A percentile compares a stretch with the other conserved stretches of the same genome.
These are phyloP conservation scores for Prochilodus magdalenae DNA, from an alignment of 2,113 vertebrate species.

Conservation along the genomic window DNA sequence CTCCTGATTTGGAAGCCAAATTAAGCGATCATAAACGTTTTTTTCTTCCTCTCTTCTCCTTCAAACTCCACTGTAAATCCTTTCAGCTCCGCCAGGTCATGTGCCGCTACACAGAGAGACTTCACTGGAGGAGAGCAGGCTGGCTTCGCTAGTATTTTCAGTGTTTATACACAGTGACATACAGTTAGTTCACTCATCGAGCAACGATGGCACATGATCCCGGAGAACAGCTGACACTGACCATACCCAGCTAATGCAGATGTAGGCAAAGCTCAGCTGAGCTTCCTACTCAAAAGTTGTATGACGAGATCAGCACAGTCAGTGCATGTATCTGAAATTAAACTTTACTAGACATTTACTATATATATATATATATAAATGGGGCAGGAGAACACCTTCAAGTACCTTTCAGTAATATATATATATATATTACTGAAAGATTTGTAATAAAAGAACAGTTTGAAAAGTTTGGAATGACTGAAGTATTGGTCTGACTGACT, in stretches of 20 bases:
- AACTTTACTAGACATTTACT: too few species aligned
- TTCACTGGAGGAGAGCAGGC: not conserved
- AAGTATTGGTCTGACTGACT: too few species aligned
- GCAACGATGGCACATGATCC: not conserved
- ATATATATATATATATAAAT: too few species aligned
- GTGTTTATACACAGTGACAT: not conserved
- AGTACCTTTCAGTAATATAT: too few species aligned
- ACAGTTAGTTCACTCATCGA: not conserved
- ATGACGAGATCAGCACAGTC: too few species aligned
- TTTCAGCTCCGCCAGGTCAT: slow-evolving; percentile 58
- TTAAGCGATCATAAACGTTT: slow-evolving; percentile 61
- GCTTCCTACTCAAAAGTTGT: not conserved
- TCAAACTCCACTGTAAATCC: slow-evolving; percentile 45
- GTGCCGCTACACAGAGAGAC: slow-evolving; percentile 17
- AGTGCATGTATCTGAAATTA: too few species aligned
- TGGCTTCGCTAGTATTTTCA: not conserved
- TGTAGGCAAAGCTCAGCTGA: not conserved
- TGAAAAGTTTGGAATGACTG: too few species aligned
- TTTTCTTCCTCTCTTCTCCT: slow-evolving; percentile 22
- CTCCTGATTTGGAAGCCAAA: slow-evolving; percentile 67
- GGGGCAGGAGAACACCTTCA: too few species aligned
- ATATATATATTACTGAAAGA: too few species aligned
- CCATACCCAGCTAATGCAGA: not conserved
- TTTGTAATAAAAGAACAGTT: too few species aligned
- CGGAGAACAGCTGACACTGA: not conserved